Evolutionary conservation across 2,113 vertebrate genomes (phyloP).

Genomic region (Pipa parva): DNA sequence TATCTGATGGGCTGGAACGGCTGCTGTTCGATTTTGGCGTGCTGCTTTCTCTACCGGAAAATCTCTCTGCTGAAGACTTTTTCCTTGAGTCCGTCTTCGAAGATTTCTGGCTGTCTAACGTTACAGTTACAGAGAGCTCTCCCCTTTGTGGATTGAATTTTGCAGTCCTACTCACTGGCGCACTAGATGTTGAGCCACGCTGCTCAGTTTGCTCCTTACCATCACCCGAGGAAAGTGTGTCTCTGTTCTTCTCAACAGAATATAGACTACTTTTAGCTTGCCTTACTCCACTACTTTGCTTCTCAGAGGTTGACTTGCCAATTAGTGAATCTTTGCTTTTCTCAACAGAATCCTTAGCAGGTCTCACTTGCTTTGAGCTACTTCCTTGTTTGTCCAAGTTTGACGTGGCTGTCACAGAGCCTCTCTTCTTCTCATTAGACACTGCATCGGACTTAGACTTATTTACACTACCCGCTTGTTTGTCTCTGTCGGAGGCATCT

Average conservation of each 20-base stretch:
- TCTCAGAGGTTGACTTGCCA: no score
- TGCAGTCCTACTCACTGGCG: conserved; percentile 45
- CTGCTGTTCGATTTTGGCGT: conserved; percentile 17
- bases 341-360: neutral
- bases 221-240: no score
- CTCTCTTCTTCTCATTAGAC: no score
- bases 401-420: no score
- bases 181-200: conserved; percentile 36
- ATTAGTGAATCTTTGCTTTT: neutral
- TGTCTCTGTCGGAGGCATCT: no score
- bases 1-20: conserved; percentile 43
- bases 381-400: no score
- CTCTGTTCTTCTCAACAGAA: no score
- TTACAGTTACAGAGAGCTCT: conserved; percentile 20
- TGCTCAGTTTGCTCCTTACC: conserved; percentile 16
- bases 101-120: conserved; percentile 48
- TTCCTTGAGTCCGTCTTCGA: conserved; percentile 38
- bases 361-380: neutral
- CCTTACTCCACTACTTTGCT: no score
- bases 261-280: no score
- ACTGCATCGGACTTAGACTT: no score
- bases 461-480: no score
- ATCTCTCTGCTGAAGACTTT: conserved; percentile 44
- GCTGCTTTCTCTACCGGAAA: conserved; percentile 20
- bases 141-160: conserved; percentile 32